Base-by-base conservation (phyloP, 2,888 invertebrate genomes). In the Chymomyza procnemis region DNA sequence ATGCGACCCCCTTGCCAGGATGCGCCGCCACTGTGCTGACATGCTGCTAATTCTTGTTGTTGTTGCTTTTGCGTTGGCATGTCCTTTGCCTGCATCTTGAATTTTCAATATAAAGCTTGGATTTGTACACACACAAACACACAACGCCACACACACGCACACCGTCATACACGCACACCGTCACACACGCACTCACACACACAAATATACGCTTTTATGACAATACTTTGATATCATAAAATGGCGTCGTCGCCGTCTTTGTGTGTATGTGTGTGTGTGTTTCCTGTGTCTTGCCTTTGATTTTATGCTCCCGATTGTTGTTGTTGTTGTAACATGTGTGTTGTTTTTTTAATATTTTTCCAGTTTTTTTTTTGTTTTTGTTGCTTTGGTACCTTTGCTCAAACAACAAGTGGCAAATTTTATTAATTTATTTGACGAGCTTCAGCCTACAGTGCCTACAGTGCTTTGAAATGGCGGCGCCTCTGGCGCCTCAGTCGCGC, bases 361-460 rank as follows among this genome's bases (percentile, higher is more conserved):
- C n/a, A n/a, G 8, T 3, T 54, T 1, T 14, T 54, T 19, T 18
- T 54, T 54, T 16, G n/a, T 21, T 21, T 54, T 16, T 19, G 4
- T 5, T 18, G 8, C 14, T 8, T n/a, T 26, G 30, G 14, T 30
- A 26, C 52, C 16, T 52, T 54, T 18, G 12, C 19, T 21, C 16
- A 26, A 22, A 12, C 26, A 56, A 56, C 56, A 56, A 56, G 56
- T 56, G 56, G 22, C 56, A 56, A 26, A 56, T 56, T 56, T 56
- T 30, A 56, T 56, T 56, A 56, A 56, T 56, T 56, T 30, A 54
- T 54, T 54, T 54, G 21, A 54, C 54, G 34, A 41, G 34, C 34
- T 41, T 41, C 34, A 12, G 12, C 12, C 12, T 0, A 41, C 34
- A n/a, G n/a, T n/a, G 34, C 26, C 6, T 12, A 41, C 46, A 41